phyloP scores from a whole-genome alignment of 2,888 invertebrate species.

The Abrostola tripartita region DNA sequence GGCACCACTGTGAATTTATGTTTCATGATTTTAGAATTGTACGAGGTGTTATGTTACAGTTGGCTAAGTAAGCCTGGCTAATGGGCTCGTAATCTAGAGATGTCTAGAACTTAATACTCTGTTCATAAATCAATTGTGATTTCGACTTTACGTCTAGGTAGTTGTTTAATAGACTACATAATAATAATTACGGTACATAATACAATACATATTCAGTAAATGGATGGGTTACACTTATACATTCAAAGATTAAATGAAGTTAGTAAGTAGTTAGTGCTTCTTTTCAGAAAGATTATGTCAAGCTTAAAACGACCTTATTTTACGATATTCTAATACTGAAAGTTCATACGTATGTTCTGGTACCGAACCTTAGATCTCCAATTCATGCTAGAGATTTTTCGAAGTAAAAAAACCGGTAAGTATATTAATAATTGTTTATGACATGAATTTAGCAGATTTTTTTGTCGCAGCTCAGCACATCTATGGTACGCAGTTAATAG shows the following conservation, averaged over 20 bases:
- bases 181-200: too few relatives aligned
- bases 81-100: background rate
- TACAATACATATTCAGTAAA: too few relatives aligned
- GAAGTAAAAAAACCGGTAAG: background rate
- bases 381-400: too few relatives aligned
- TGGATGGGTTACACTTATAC: too few relatives aligned
- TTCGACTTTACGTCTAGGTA: background rate
- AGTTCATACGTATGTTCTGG: too few relatives aligned
- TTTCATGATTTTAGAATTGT: slow-evolving; percentile 20
- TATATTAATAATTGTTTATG: background rate
- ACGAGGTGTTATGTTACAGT: background rate
- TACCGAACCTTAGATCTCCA: too few relatives aligned
- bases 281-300: too few relatives aligned
- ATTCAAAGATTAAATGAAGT: too few relatives aligned
- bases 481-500: slow-evolving; percentile 77
- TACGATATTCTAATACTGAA: too few relatives aligned
- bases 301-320: too few relatives aligned
- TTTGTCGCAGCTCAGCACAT: slow-evolving; percentile 44
- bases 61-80: background rate
- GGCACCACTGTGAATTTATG: slow-evolving; percentile 20
- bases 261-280: too few relatives aligned
- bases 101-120: background rate
- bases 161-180: too few relatives aligned
- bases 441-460: slow-evolving; percentile 18
- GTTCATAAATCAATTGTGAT: background rate